Percentiles rank a stretch among this genome's conserved stretches.
Conservation (phyloP, 2,113 vertebrate genomes). For the Sclerurus mexicanus region DNA sequence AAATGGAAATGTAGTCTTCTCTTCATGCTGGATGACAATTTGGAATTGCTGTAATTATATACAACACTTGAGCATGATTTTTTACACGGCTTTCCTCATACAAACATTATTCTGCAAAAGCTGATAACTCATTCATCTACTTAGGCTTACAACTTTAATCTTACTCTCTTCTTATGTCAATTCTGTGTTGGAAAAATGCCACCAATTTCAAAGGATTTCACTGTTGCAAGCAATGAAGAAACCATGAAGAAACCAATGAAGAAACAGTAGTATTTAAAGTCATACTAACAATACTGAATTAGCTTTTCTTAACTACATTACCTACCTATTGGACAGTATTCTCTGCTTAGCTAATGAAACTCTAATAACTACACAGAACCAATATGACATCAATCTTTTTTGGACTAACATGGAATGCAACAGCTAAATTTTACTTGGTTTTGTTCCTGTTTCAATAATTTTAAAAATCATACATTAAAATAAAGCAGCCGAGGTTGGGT, state of each 20-base stretch:
- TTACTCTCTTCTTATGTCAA: not conserved
- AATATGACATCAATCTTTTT: not conserved
- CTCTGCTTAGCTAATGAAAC: not conserved
- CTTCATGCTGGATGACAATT: not conserved
- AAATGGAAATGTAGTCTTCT: constrained; percentile 5
- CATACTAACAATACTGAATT: not conserved
- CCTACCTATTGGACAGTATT: not conserved
- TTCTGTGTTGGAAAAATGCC: not conserved
- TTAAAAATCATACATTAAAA: not conserved
- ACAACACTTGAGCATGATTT: not conserved
- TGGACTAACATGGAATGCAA: not conserved
- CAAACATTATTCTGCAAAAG: constrained; percentile 32
- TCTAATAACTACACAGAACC: not conserved
- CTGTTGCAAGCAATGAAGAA: not conserved
- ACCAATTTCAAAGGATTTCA: not conserved
- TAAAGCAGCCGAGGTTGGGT: not conserved
- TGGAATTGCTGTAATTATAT: constrained; percentile 1
- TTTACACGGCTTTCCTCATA: constrained; percentile 29
- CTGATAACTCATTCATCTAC: constrained; percentile 29
- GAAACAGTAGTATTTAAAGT: not conserved
- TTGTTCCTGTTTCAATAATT: not conserved
- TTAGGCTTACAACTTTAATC: constrained; percentile 22
- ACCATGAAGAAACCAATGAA: not conserved
- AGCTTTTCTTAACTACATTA: not conserved
- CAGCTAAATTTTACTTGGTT: not conserved